Conservation (phyloP, 2,113 vertebrate species). For the Podocnemis expansa region DNA sequence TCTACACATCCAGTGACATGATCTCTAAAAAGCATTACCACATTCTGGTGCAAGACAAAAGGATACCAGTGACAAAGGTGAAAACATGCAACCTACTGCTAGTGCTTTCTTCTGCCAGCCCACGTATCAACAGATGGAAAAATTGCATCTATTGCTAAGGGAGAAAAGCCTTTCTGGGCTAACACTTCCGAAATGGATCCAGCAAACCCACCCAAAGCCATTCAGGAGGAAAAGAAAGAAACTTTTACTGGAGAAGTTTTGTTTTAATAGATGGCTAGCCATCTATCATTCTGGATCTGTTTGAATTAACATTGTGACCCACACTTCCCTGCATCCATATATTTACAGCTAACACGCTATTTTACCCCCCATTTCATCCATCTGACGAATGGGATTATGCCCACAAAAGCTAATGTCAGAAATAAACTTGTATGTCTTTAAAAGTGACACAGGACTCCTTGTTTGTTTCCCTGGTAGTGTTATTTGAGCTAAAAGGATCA, state of each 20-base stretch:
- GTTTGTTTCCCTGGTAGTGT: background rate
- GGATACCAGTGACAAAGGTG: fast-evolving
- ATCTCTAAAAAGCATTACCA: fast-evolving
- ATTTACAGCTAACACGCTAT: too few relatives aligned
- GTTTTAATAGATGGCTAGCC: fast-evolving
- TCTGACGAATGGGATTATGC: too few relatives aligned
- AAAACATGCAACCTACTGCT: background rate
- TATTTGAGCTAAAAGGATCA: background rate
- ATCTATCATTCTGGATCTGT: too few relatives aligned
- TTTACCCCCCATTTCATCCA: too few relatives aligned
- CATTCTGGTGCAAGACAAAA: background rate
- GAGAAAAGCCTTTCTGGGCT: fast-evolving
- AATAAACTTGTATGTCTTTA: too few relatives aligned
- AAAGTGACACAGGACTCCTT: too few relatives aligned
- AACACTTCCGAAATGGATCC: background rate
- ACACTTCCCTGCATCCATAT: too few relatives aligned
- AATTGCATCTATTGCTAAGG: background rate
- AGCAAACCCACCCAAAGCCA: background rate
- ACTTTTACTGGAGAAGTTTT: fast-evolving
- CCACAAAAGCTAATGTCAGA: too few relatives aligned
- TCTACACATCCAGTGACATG: fast-evolving
- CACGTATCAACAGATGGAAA: background rate
- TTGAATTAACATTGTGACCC: too few relatives aligned
- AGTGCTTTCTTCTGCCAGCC: background rate
- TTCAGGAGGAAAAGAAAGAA: fast-evolving